phyloP scores from a whole-genome alignment of 2,113 vertebrate genomes.

The Stictonetta naevosa region DNA sequence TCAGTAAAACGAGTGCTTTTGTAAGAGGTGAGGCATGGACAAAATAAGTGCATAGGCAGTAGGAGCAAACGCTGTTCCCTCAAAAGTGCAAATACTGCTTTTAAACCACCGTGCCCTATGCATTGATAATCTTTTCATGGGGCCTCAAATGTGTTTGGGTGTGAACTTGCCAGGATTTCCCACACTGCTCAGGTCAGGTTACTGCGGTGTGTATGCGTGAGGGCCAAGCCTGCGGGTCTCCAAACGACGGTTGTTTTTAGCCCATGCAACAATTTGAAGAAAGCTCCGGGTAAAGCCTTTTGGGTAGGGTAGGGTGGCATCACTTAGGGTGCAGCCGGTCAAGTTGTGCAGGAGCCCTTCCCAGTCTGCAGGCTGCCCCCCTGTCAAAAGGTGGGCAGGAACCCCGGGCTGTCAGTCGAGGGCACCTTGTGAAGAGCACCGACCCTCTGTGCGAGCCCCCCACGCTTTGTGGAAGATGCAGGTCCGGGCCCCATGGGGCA shows the following conservation, averaged over 20 bases:
- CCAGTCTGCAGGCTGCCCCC: neutral
- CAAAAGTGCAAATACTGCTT: neutral
- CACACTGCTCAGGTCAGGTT: neutral
- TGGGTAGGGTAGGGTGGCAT: neutral
- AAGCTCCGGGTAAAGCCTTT: neutral
- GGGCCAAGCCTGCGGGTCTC: neutral
- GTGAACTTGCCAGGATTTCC: neutral
- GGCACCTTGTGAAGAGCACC: neutral
- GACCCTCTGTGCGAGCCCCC: neutral
- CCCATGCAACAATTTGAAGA: neutral
- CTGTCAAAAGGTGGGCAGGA: neutral
- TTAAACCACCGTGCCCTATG: neutral
- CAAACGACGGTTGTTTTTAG: neutral
- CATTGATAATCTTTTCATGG: neutral
- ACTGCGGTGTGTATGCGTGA: neutral
- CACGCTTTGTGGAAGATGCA: neutral
- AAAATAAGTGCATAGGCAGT: neutral
- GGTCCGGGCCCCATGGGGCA: neutral
- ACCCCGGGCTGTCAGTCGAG: neutral
- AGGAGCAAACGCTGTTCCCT: neutral
- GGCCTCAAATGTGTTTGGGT: neutral
- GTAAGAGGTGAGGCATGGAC: neutral
- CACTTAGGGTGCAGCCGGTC: neutral
- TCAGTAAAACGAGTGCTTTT: neutral
- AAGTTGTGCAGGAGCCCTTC: neutral